A percentile compares a stretch with the other conserved stretches of the same genome.
Conservation (phyloP, 2,113 vertebrate species). For the Mellivora capensis region DNA sequence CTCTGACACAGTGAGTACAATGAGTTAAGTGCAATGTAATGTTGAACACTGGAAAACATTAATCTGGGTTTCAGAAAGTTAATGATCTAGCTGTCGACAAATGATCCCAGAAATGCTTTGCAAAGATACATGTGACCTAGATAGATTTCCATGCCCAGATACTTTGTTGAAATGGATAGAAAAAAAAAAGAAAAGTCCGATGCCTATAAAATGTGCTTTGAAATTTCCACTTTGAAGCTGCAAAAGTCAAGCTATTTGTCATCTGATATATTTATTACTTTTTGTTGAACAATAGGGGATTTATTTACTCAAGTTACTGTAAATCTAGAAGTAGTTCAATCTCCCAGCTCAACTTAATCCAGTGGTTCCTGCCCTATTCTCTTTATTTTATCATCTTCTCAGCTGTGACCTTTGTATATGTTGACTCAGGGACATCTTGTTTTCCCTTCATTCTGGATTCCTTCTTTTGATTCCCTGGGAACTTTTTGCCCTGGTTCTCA, state of each 20-base stretch:
- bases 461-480: too few species aligned
- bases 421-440: not conserved
- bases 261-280: not conserved
- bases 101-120: constrained; percentile 35
- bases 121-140: not conserved
- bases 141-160: not conserved
- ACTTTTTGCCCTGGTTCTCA: not conserved
- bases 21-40: not conserved
- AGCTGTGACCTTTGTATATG: rapidly evolving
- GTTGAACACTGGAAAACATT: not conserved
- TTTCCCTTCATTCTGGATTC: not conserved
- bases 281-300: not conserved
- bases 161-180: not conserved
- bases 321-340: too few species aligned
- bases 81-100: constrained; percentile 26
- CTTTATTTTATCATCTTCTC: not conserved
- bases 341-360: not conserved
- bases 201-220: not conserved
- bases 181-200: not conserved
- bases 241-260: not conserved
- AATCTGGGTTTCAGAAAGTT: constrained; percentile 47
- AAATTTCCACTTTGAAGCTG: not conserved
- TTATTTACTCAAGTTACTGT: not conserved
- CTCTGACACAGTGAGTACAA: not conserved
- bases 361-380: rapidly evolving